Conservation (phyloP, 1,140 invertebrate genomes). For the Drosophila trapezifrons region DNA sequence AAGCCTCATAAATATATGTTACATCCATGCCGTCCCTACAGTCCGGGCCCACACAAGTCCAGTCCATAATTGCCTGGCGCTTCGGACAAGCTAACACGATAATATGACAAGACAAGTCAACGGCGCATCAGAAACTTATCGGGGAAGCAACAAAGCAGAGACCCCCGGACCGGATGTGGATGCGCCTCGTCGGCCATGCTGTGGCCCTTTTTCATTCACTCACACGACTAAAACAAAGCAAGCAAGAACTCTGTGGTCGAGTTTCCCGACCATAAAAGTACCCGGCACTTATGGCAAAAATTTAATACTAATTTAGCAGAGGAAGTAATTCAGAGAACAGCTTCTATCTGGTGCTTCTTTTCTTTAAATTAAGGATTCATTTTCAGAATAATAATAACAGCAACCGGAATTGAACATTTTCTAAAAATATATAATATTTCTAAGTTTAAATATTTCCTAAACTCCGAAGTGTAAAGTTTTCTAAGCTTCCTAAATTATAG, state of each 20-base stretch:
- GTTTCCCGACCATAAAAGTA: neutral
- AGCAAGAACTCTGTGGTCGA: neutral
- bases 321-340: neutral
- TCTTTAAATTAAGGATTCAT: too few relatives aligned
- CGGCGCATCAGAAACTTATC: conserved; percentile 70
- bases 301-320: neutral
- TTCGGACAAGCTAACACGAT: conserved; percentile 78
- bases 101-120: conserved; percentile 78
- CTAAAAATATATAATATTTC: too few relatives aligned
- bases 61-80: conserved; percentile 67
- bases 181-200: conserved; percentile 36
- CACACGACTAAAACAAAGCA: neutral
- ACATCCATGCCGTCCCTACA: neutral
- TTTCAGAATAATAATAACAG: too few relatives aligned
- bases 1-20: conserved; percentile 64
- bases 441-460: too few relatives aligned
- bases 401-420: too few relatives aligned
- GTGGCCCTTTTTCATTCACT: neutral
- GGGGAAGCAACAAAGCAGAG: conserved; percentile 36
- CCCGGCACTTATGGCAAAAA: neutral
- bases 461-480: too few relatives aligned
- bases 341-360: neutral
- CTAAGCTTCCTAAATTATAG: neutral
- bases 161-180: conserved; percentile 44
- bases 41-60: conserved; percentile 57